Percentiles rank a stretch among this genome's conserved stretches.
These are phyloP conservation scores for Nyctibius grandis DNA, from an alignment of 2,797 vertebrate species.

Conservation along the genomic window DNA sequence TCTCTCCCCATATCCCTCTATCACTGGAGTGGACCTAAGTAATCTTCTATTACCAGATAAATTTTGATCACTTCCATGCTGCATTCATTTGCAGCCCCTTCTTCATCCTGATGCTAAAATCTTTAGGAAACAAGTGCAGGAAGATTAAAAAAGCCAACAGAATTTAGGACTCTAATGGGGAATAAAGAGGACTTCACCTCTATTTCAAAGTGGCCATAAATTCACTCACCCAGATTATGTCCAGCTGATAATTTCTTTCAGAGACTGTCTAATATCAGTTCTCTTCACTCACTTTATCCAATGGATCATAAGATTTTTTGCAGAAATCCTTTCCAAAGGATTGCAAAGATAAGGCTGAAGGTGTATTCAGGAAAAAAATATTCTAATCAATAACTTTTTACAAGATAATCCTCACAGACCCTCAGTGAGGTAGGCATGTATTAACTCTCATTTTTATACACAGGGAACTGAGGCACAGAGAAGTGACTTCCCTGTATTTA, in stretches of 20 bases:
- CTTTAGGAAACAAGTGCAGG: background rate
- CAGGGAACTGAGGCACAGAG: background rate
- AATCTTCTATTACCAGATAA: background rate
- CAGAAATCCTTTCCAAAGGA: background rate
- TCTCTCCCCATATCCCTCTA: background rate
- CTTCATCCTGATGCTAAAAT: background rate
- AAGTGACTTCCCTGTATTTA: background rate
- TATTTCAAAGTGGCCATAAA: background rate
- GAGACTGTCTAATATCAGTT: background rate
- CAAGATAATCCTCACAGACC: background rate
- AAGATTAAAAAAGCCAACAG: background rate
- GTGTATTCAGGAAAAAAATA: background rate
- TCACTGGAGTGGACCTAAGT: background rate
- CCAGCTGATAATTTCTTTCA: background rate
- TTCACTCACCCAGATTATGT: background rate
- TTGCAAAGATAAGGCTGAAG: conserved; percentile 25
- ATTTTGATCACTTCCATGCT: background rate
- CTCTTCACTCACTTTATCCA: background rate
- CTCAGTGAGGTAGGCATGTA: background rate
- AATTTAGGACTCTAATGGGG: background rate
- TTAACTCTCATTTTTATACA: background rate
- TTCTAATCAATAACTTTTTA: background rate
- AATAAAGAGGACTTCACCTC: background rate
- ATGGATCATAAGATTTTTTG: background rate
- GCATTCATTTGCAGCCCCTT: background rate